A percentile compares a stretch with the other conserved stretches of the same genome.
phyloP scores from a whole-genome alignment of 2,888 invertebrate genomes.

The Branchellion lobata region DNA sequence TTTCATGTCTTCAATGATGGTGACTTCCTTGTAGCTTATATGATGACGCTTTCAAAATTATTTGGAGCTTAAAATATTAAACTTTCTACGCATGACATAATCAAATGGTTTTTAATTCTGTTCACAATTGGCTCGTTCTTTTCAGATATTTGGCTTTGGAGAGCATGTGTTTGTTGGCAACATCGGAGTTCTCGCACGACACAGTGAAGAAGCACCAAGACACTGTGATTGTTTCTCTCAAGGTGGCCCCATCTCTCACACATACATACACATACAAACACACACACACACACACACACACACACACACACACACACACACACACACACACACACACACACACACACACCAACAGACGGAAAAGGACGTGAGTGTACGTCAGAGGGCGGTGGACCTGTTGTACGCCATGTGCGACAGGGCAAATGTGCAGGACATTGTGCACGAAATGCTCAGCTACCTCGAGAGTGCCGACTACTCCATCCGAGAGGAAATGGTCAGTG shows the following conservation, averaged over 20 bases:
- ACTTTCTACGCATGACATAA: too few species aligned
- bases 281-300: conserved; percentile 23
- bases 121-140: too few species aligned
- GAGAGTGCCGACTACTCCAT: conserved; percentile 99
- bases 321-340: conserved; percentile 23
- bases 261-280: not conserved
- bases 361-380: conserved; percentile 94
- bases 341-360: conserved; percentile 72
- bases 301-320: conserved; percentile 20
- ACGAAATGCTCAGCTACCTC: conserved; percentile 97
- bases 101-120: too few species aligned
- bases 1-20: too few species aligned
- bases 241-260: conserved; percentile 64
- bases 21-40: too few species aligned
- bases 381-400: conserved; percentile 93
- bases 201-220: conserved; percentile 99
- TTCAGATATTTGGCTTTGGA: conserved; percentile 87
- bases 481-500: conserved; percentile 89
- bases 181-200: conserved; percentile 98
- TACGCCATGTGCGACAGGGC: conserved; percentile 99
- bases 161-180: conserved; percentile 98
- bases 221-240: conserved; percentile 96
- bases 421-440: conserved; percentile 98
- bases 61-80: not conserved
- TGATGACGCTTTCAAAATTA: too few species aligned